A percentile compares a stretch with the other conserved stretches of the same genome.
phyloP scores from a whole-genome alignment of 2,888 invertebrate species.

The Rapana venosa region DNA sequence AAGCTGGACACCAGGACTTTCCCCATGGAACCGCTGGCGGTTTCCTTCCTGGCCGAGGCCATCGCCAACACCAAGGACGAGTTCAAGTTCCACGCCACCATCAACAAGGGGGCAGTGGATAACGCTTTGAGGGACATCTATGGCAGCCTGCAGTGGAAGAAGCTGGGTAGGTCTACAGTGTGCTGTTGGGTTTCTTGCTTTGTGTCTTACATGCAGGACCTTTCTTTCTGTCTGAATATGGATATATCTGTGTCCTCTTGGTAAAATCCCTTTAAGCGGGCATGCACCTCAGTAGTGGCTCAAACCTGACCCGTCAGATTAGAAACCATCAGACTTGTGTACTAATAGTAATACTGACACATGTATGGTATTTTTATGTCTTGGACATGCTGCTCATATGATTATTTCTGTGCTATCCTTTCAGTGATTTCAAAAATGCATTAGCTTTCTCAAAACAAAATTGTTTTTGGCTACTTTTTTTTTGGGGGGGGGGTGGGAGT shows the following conservation, averaged over 20 bases:
- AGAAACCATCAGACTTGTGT: too few species aligned
- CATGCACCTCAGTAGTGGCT: too few species aligned
- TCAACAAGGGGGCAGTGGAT: slow-evolving; percentile 64
- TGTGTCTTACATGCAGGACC: not conserved
- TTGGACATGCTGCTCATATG: too few species aligned
- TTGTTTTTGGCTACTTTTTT: too few species aligned
- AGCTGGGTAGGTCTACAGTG: slow-evolving; percentile 63
- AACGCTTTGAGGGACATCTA: slow-evolving; percentile 66
- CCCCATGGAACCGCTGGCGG: slow-evolving; percentile 68
- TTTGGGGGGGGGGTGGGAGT: too few species aligned
- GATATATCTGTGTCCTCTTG: slow-evolving; percentile 25
- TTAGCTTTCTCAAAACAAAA: too few species aligned
- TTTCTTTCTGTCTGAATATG: slow-evolving; percentile 9
- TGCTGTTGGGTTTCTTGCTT: not conserved
- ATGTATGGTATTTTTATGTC: too few species aligned
- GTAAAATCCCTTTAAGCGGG: too few species aligned
- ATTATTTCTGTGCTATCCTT: too few species aligned
- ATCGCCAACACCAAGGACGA: slow-evolving; percentile 67
- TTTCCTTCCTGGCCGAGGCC: slow-evolving; percentile 67
- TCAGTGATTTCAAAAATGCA: too few species aligned
- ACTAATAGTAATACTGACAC: too few species aligned
- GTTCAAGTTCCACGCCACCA: slow-evolving; percentile 67
- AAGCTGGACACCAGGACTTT: slow-evolving; percentile 61
- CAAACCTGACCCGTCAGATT: too few species aligned
- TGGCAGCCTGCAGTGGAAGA: slow-evolving; percentile 74